These are phyloP conservation scores for Euborellia annulipes DNA, from an alignment of 1,140 invertebrate species.

Conservation along the genomic window DNA sequence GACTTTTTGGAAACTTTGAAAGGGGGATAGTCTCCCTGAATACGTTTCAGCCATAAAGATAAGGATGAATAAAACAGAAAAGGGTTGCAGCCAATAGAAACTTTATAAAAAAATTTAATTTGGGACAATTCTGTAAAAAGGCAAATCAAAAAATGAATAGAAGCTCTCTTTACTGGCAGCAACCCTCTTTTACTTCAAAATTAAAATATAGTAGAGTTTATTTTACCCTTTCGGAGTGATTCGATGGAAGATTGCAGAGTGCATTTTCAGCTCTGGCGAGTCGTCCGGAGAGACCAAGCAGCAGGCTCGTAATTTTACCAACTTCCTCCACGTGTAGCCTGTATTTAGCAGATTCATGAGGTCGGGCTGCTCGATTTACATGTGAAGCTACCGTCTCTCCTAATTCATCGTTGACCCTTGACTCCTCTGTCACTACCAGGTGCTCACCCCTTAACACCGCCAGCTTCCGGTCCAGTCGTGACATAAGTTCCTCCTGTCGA, in stretches of 20 bases:
- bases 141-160: too few species aligned
- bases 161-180: too few species aligned
- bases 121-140: too few species aligned
- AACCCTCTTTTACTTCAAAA: too few species aligned
- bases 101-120: too few species aligned
- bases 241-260: conserved; percentile 40
- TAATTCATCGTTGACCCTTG: conserved; percentile 54
- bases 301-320: conserved; percentile 70
- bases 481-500: conserved; percentile 61
- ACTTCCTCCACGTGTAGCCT: conserved; percentile 69
- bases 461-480: conserved; percentile 58
- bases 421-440: conserved; percentile 54
- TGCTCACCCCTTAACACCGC: conserved; percentile 60
- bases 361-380: conserved; percentile 43
- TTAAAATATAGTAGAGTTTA: too few species aligned
- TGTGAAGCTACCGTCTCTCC: conserved; percentile 48
- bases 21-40: too few species aligned
- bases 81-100: too few species aligned
- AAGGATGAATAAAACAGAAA: too few species aligned
- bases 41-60: too few species aligned
- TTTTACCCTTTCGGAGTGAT: conserved; percentile 54
- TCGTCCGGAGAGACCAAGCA: conserved; percentile 67
- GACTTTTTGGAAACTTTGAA: too few species aligned
- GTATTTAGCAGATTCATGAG: conserved; percentile 66
- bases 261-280: conserved; percentile 68